phyloP scores from a whole-genome alignment of 2,113 vertebrate species.

The Phrynosoma platyrhinos region DNA sequence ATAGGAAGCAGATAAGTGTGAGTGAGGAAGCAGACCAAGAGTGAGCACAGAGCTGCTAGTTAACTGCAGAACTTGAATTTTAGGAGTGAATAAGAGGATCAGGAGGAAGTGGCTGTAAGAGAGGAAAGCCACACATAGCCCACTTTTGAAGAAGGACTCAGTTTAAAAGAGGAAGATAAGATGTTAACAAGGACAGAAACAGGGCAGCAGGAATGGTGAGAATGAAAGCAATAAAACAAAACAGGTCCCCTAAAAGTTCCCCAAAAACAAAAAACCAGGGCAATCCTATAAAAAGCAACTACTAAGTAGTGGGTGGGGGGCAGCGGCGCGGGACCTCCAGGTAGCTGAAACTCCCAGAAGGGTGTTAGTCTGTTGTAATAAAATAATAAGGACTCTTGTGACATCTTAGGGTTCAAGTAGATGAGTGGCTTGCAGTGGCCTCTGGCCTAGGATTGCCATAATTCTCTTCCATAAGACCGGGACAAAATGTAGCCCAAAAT shows the following conservation, averaged over 20 bases:
- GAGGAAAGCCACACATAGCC: not conserved
- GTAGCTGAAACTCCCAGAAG: not conserved
- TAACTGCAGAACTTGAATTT: not conserved
- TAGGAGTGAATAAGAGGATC: not conserved
- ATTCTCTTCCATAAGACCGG: no score
- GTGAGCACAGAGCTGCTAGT: not conserved
- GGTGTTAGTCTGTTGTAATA: not conserved
- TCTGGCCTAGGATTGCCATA: no score
- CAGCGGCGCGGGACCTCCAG: not conserved
- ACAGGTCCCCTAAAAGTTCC: no score
- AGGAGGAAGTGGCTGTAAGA: not conserved
- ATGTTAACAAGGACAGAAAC: not conserved
- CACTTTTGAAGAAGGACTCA: not conserved
- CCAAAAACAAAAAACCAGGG: not conserved
- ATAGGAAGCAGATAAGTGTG: not conserved
- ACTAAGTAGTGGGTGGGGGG: no score
- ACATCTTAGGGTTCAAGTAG: not conserved
- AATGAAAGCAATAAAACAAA: not conserved
- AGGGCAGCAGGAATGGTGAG: not conserved
- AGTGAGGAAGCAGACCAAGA: no score
- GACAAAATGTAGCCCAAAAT: no score
- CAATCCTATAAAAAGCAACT: not conserved
- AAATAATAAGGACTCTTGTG: not conserved
- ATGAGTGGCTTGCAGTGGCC: no score
- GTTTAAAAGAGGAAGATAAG: not conserved